Evolutionary conservation across 2,113 vertebrate species (phyloP), one percentile per base, ranked within the genome.

Genomic region (Pristiophorus japonicus): DNA sequence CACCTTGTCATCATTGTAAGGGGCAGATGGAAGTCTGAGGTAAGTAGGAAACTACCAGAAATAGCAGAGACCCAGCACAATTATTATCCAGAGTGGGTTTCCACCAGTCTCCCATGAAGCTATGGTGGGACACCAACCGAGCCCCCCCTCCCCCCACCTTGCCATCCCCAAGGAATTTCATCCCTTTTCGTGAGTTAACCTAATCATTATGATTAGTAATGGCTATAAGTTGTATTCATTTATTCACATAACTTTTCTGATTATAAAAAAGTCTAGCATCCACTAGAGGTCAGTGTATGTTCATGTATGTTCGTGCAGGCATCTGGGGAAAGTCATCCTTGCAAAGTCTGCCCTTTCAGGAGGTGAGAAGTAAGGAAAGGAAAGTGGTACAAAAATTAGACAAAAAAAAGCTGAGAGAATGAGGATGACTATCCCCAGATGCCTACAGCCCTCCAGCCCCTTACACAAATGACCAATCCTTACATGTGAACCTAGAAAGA

Each of bases 261-360:
- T 66, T 42, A 7, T 10, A n/a, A 62, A n/a, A 94, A 42, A 12
- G 6, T 38, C 87, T 65, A 66, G n/a, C 4, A 24, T 94, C 91
- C 91, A 94, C 91, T 94, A 94, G 91, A 66, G 91, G 91, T 67
- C 91, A 94, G 38, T 65, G 2, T 94, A 66, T 30, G 42, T 94
- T 66, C 42, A 94, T 66, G n/a, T 85, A 90, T 59, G 59, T n/a
- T n/a, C n/a, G n/a, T n/a, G n/a, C n/a, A n/a, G n/a, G n/a, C n/a
- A n/a, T n/a, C n/a, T n/a, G n/a, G n/a, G n/a, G n/a, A n/a, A n/a
- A n/a, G n/a, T n/a, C n/a, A n/a, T n/a, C n/a, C n/a, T n/a, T n/a
- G n/a, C n/a, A n/a, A n/a, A n/a, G n/a, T n/a, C n/a, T n/a, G n/a
- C n/a, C n/a, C n/a, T n/a, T n/a, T n/a, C n/a, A n/a, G n/a, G n/a